Conservation (phyloP, 2,888 invertebrate species). For the Neoitamus cyanurus region DNA sequence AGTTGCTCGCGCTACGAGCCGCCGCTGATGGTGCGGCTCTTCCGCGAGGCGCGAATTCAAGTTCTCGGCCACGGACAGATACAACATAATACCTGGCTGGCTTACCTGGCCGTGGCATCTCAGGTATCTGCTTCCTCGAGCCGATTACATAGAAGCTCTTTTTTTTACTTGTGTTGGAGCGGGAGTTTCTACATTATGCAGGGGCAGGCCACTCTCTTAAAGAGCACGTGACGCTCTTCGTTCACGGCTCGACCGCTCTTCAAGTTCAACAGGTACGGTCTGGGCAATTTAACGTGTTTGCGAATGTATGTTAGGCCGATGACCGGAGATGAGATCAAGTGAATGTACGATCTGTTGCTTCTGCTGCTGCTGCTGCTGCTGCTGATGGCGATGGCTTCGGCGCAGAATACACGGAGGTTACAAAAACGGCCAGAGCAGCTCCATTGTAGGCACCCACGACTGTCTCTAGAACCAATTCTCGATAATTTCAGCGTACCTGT, state of each 20-base stretch:
- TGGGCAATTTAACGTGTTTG: slow-evolving; percentile 14
- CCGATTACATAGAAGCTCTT: not conserved
- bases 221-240: not conserved
- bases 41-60: slow-evolving; percentile 42
- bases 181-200: not conserved
- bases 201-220: not conserved
- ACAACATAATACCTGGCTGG: slow-evolving; percentile 32
- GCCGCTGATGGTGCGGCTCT: not conserved
- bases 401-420: not conserved
- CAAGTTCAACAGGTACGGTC: not conserved
- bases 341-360: slow-evolving; percentile 23
- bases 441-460: not conserved
- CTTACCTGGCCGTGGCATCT: slow-evolving; percentile 36
- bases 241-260: not conserved
- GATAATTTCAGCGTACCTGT: not conserved
- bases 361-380: not conserved
- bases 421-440: not conserved
- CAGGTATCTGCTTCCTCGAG: slow-evolving; percentile 40
- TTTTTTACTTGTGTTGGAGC: not conserved
- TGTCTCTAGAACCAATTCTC: not conserved
- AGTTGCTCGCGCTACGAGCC: not conserved
- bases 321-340: slow-evolving; percentile 59
- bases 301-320: slow-evolving; percentile 66
- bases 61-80: slow-evolving; percentile 47
- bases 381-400: not conserved